Evolutionary conservation across 2,888 invertebrate species (phyloP).

Genomic region (Busseola fusca): DNA sequence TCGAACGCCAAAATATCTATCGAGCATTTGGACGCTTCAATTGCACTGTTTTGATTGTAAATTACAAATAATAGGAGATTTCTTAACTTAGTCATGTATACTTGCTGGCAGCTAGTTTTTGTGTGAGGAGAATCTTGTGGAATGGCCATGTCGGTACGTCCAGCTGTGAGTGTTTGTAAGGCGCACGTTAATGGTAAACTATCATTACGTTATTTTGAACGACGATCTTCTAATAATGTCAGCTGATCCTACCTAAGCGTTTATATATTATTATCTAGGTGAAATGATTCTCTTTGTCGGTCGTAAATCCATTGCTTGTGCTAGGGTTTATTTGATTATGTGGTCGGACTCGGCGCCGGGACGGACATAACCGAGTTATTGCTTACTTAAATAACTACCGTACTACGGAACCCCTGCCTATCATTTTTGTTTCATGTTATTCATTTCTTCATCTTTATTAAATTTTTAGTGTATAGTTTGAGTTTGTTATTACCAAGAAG

Average conservation of each 20-base stretch:
- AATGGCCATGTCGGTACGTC: not conserved
- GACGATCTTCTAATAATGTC: constrained; percentile 21
- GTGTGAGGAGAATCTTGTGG: not conserved
- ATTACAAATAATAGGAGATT: not conserved
- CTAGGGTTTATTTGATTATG: constrained; percentile 80
- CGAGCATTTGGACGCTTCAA: not conserved
- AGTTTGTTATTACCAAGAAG: not conserved
- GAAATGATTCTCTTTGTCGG: constrained; percentile 68
- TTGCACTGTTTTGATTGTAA: not conserved
- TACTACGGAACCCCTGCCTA: constrained; percentile 55
- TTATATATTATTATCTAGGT: constrained; percentile 59
- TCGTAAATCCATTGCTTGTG: constrained; percentile 77
- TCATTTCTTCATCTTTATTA: constrained; percentile 52
- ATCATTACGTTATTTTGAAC: not conserved
- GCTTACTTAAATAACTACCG: constrained; percentile 75
- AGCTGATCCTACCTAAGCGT: constrained; percentile 46
- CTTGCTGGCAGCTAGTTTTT: not conserved
- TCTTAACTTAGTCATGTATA: not conserved
- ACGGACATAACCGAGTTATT: constrained; percentile 76
- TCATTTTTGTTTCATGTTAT: constrained; percentile 62
- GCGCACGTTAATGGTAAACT: not conserved
- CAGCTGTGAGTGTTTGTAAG: not conserved
- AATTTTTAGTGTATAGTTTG: not conserved
- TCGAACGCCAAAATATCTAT: not conserved
- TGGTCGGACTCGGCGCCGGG: constrained; percentile 71